Evolutionary conservation across 1,140 invertebrate genomes (phyloP).

Genomic region (Holotrichia oblita): DNA sequence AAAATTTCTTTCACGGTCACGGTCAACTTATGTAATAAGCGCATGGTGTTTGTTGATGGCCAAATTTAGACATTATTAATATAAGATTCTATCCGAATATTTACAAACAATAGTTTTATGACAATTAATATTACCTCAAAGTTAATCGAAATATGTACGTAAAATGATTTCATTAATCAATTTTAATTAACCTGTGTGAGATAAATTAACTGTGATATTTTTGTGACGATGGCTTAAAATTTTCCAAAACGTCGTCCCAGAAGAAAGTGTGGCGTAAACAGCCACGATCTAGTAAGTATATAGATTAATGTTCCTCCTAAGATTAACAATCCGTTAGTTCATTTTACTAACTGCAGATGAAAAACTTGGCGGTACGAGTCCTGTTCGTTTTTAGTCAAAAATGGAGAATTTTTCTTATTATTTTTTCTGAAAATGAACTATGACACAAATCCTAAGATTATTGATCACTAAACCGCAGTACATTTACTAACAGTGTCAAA

Average conservation of each 20-base stretch:
- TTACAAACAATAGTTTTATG: neutral
- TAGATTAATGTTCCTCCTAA: neutral
- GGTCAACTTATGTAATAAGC: slow-evolving; percentile 55
- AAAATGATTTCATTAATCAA: neutral
- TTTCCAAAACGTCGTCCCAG: slow-evolving; percentile 57
- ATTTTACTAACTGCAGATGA: neutral
- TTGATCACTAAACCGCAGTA: neutral
- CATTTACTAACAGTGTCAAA: neutral
- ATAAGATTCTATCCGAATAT: neutral
- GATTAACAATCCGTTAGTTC: neutral
- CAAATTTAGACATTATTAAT: neutral
- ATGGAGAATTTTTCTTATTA: neutral
- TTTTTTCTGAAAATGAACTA: neutral
- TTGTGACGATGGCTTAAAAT: slow-evolving; percentile 54
- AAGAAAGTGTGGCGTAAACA: slow-evolving; percentile 58
- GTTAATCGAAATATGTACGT: neutral
- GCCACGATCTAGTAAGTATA: slow-evolving; percentile 56
- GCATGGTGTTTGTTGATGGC: slow-evolving; percentile 12
- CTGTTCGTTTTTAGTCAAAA: neutral
- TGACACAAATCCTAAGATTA: neutral
- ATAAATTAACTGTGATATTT: slow-evolving; percentile 39
- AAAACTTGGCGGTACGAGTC: neutral
- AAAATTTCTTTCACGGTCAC: slow-evolving; percentile 62
- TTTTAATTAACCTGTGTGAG: neutral
- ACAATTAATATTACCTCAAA: neutral